Conservation (phyloP, 2,888 invertebrate species). For the Cryptocheilus praepositus region DNA sequence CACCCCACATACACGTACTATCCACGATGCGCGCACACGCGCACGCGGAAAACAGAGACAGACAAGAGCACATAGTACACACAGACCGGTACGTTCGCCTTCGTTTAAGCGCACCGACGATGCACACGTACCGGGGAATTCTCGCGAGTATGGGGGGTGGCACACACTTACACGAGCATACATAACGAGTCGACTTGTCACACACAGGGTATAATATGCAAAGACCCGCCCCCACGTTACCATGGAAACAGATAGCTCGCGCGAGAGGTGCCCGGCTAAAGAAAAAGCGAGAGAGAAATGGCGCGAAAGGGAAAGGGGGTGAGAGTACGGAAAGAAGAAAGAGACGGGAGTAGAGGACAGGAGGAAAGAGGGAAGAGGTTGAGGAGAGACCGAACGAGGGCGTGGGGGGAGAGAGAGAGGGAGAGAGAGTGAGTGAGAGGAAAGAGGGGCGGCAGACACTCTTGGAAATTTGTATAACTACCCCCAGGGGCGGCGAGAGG, state of each 20-base stretch:
- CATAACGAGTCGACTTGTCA: conserved; percentile 70
- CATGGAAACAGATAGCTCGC: conserved; percentile 66
- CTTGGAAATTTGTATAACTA: conserved; percentile 75
- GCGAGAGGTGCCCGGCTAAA: conserved; percentile 65
- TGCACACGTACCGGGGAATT: conserved; percentile 3
- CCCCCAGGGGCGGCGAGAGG: conserved; percentile 65
- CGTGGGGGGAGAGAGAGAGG: conserved; percentile 40
- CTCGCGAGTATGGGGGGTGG: conserved; percentile 11
- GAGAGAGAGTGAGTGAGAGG: conserved; percentile 30
- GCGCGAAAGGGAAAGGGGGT: conserved; percentile 33
- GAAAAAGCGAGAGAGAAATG: conserved; percentile 40
- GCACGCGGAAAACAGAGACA: conserved; percentile 16
- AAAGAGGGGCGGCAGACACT: conserved; percentile 67
- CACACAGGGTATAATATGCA: conserved; percentile 74
- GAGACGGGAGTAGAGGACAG: conserved; percentile 28
- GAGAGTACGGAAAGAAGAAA: conserved; percentile 41
- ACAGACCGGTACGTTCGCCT: conserved; percentile 6
- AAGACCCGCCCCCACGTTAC: conserved; percentile 73
- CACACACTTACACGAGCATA: conserved; percentile 54
- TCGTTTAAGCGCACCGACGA: conserved; percentile 25
- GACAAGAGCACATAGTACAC: not conserved
- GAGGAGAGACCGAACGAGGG: conserved; percentile 26
- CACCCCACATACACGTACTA: conserved; percentile 51
- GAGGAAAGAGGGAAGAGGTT: conserved; percentile 48
- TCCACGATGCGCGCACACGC: conserved; percentile 66